phyloP scores from a whole-genome alignment of 2,797 vertebrate genomes.

The Brachyalestes nurse region DNA sequence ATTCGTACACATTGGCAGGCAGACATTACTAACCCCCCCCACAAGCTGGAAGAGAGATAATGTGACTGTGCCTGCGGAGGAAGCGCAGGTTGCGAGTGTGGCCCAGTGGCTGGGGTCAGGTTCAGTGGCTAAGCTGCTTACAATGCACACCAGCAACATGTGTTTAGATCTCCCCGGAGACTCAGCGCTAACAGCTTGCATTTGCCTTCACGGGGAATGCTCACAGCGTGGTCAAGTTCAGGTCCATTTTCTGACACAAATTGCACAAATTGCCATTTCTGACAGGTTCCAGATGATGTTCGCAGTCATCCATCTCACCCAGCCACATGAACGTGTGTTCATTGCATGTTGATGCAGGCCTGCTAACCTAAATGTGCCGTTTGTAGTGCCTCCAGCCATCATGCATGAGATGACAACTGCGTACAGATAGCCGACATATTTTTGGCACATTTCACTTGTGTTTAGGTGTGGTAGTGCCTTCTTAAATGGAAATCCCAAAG shows the following conservation, averaged over 20 bases:
- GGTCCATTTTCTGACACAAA: background rate
- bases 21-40: constrained; percentile 28
- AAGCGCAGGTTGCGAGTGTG: constrained; percentile 28
- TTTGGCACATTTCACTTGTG: background rate
- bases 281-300: background rate
- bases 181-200: constrained; percentile 22
- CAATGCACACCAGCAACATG: constrained; percentile 47
- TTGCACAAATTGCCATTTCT: background rate
- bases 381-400: background rate
- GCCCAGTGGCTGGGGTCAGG: constrained; percentile 34
- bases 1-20: constrained; percentile 29
- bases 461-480: background rate
- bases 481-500: too few species aligned
- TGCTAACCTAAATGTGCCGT: background rate
- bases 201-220: background rate
- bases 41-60: constrained; percentile 37
- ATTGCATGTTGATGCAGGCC: background rate
- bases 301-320: background rate
- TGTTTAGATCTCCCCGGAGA: constrained; percentile 39
- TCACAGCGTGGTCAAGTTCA: constrained; percentile 10
- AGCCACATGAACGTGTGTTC: background rate
- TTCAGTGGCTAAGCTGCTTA: constrained; percentile 51
- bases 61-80: constrained; percentile 40
- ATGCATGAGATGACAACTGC: constrained; percentile 2
- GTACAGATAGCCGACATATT: background rate